phyloP scores from a whole-genome alignment of 2,113 vertebrate genomes.

The Andinoacara biseriatus region DNA sequence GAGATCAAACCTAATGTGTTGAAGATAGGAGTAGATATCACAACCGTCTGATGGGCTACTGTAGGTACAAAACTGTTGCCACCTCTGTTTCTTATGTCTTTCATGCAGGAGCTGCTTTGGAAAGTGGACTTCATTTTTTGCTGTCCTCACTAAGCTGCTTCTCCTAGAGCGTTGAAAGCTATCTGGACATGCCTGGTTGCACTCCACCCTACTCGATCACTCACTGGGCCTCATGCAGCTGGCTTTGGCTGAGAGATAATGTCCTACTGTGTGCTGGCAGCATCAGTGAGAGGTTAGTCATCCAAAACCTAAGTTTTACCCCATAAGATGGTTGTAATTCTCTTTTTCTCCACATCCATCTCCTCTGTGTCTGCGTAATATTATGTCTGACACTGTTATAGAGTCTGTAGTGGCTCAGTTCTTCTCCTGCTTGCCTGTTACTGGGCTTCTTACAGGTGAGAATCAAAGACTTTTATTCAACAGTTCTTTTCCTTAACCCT shows the following conservation, averaged over 20 bases:
- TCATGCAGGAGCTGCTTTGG: background rate
- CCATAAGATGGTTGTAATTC: background rate
- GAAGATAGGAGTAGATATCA: background rate
- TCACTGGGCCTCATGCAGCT: background rate
- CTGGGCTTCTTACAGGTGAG: background rate
- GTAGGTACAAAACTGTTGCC: background rate
- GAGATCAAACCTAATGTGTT: background rate
- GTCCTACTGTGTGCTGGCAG: background rate
- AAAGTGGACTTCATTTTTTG: background rate
- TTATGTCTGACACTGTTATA: background rate
- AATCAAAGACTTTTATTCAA: background rate
- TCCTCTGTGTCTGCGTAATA: background rate
- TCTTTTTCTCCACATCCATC: background rate
- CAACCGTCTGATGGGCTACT: background rate
- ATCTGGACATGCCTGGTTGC: background rate
- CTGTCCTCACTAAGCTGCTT: background rate
- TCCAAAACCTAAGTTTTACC: background rate
- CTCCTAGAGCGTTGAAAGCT: background rate
- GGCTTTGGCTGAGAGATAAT: background rate
- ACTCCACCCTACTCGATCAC: background rate
- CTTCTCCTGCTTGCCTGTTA: background rate
- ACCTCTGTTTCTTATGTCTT: background rate
- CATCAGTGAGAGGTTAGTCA: background rate
- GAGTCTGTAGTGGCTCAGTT: background rate
- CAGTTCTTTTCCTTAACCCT: background rate